These are phyloP conservation scores for Euzetes globulus DNA, from an alignment of 2,888 invertebrate genomes.

Conservation along the genomic window DNA sequence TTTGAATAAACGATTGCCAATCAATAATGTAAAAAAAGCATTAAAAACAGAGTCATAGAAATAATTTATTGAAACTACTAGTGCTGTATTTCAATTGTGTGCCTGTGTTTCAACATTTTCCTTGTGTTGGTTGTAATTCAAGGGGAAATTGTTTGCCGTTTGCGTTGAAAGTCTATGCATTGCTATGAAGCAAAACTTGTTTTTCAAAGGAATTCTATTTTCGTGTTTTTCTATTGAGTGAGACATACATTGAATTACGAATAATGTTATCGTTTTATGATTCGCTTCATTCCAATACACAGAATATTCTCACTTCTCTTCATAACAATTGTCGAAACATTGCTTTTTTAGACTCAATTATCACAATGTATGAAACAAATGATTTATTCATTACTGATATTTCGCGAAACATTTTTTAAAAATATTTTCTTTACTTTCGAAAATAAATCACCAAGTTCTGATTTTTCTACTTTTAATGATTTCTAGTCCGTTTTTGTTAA, in stretches of 20 bases:
- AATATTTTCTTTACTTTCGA: too few species aligned
- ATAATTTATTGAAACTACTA: background rate
- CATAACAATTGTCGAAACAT: too few species aligned
- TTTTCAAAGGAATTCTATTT: conserved; percentile 4
- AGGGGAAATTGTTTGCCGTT: background rate
- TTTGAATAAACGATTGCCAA: background rate
- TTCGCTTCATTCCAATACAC: background rate
- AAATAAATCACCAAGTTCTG: too few species aligned
- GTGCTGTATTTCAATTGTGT: background rate
- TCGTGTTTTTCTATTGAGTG: background rate
- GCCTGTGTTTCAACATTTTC: background rate
- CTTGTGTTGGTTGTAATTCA: background rate
- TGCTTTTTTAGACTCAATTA: too few species aligned
- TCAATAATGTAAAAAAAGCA: background rate
- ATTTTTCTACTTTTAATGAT: too few species aligned
- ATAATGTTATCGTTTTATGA: background rate
- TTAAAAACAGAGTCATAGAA: background rate
- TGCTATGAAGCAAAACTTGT: background rate
- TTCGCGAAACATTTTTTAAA: too few species aligned
- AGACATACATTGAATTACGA: background rate
- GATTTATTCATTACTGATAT: too few species aligned
- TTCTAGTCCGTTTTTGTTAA: too few species aligned
- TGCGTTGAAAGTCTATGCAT: background rate
- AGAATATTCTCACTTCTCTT: too few species aligned
- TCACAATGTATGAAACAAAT: too few species aligned